A percentile compares a stretch with the other conserved stretches of the same genome.
Conservation (phyloP, 2,888 invertebrate species). For the Phorcus lineatus region DNA sequence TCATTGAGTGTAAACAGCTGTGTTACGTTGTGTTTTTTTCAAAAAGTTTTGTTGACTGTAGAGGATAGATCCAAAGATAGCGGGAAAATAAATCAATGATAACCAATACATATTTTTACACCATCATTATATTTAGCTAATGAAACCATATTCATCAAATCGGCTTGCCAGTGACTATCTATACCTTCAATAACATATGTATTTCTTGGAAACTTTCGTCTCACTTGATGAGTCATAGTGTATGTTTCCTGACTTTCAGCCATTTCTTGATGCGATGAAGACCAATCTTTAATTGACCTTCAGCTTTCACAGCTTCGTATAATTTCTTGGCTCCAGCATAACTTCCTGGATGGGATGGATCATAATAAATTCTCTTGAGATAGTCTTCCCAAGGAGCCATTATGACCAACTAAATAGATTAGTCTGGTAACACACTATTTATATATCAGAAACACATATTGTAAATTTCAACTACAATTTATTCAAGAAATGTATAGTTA, state of each 20-base stretch:
- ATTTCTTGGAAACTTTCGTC: background rate
- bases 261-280: background rate
- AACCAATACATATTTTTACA: background rate
- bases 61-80: background rate
- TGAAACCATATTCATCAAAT: slow-evolving; percentile 4
- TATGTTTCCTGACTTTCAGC: slow-evolving; percentile 5
- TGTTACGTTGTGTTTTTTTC: slow-evolving; percentile 19
- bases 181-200: background rate
- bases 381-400: background rate
- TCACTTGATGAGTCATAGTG: background rate
- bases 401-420: background rate
- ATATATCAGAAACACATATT: too few relatives aligned
- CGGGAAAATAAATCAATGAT: background rate
- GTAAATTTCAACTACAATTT: too few relatives aligned
- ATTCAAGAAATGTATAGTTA: background rate
- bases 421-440: background rate
- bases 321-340: background rate
- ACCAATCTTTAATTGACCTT: slow-evolving; percentile 28
- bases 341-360: background rate
- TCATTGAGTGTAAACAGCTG: slow-evolving; percentile 36
- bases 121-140: background rate
- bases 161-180: slow-evolving; percentile 9
- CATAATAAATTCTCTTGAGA: background rate
- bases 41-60: background rate
- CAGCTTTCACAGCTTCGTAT: slow-evolving; percentile 32